Evolutionary conservation across 2,797 vertebrate genomes (phyloP), one percentile per base, ranked within the genome.

Genomic region (Clarias platycephalus): DNA sequence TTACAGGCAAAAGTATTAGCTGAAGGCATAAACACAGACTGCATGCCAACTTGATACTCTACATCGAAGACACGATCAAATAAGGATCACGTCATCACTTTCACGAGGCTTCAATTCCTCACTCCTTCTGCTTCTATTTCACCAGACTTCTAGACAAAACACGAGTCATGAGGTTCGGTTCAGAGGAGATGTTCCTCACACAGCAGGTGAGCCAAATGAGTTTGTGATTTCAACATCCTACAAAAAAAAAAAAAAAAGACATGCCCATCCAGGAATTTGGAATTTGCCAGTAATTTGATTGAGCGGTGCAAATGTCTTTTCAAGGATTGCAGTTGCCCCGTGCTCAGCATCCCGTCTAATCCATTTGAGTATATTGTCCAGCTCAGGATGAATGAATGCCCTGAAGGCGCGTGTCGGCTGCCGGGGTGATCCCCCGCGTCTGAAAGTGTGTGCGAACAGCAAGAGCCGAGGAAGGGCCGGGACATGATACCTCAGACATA

Each of bases 361-460:
- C 76, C 31, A 3, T 62, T 78, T 72, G 31, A 63, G 20, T 79
- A 3, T 18, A 68, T 63, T 84, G 58, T 40, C 57, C 77, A 72
- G n/a, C 78, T 72, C 5, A 57, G 62, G 70, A 26, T 67, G 68
- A 9, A 15, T 57, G 40, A 37, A 80, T 75, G 70, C 49, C 78
- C 79, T 60, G 40, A 62, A 81, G 58, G 79, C 22, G 71, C 28
- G 62, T 67, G 70, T 82, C 31, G 67, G 64, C 37, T 37, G 34
- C 68, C 44, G 72, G 84, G 86, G 55, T 13, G 53, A 63, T 78
- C 57, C 82, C 64, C 63, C 53, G 57, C 37, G 34, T 40, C 81
- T 77, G 81, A 87, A 87, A 80, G 81, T 37, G 63, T 75, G 70
- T 82, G 68, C 83, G 83, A 87, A 83, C 75, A 85, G 80, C 37